Evolutionary conservation across 2,113 vertebrate species (phyloP), one percentile per base, ranked within the genome.

Genomic region (Hydrolagus affinis): DNA sequence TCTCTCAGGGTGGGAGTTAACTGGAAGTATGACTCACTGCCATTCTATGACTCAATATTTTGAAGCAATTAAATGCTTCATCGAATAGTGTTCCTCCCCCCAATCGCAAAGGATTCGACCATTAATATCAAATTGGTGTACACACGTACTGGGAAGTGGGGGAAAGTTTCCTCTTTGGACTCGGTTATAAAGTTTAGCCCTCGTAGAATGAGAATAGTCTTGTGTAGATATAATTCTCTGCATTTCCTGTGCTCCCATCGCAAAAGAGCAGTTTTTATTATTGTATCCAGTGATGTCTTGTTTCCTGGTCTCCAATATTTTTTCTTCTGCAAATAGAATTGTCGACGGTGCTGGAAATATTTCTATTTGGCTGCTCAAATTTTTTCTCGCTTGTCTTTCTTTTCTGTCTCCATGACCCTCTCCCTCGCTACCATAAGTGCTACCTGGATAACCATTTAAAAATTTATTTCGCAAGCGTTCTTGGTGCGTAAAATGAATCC

Each of bases 1-100:
- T 62, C n/a, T 80, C 57, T 25, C 28, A 10, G 19, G 15, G 25
- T 30, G 62, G 77, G 25, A 30, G 62, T 64, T 83, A 62, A 23
- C 78, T 83, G 62, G 78, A 83, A 83, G 66, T 83, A 64, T 83
- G 62, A 83, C 78, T 83, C 77, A 83, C 11, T 83, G 64, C 14
- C 11, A 8, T 66, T 83, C 8, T 83, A 9, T 83, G 78, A 83
- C 32, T 66, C 78, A 83, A 8, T 32, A 32, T 17, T 32, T 83
- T 56, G 62, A 78, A 78, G 57, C 66, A 30, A 83, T 32, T 23
- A 83, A 66, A 66, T 83, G 25, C 66, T 83, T 66, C 62, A 83
- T 83, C 62, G 66, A 83, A 28, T 60, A 25, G 4, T 57, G 21
- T 30, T 12, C 7, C 25, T 60, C 28, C 64, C 59, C 76, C 76